phyloP scores from a whole-genome alignment of 2,113 vertebrate species.

The Cottus gobio region DNA sequence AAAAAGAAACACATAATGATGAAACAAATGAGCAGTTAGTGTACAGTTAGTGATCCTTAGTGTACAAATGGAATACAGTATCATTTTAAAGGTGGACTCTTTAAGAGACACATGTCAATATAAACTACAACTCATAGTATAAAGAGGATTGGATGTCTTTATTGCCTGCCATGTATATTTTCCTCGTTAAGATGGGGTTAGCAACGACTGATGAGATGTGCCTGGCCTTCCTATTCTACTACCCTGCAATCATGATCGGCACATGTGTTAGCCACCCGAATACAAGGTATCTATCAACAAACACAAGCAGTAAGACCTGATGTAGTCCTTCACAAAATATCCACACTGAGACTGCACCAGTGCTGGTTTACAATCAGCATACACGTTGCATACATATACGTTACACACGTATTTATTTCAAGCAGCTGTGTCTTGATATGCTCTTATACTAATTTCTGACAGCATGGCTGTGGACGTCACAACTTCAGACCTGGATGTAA shows the following conservation, averaged over 20 bases:
- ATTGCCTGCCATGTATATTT: slow-evolving; percentile 7
- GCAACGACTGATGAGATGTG: slow-evolving; percentile 88
- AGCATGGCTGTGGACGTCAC: slow-evolving; percentile 24
- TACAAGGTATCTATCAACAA: slow-evolving; percentile 51
- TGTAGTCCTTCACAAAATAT: neutral
- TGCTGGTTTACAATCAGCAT: neutral
- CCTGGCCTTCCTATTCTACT: slow-evolving; percentile 86
- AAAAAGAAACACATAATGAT: neutral
- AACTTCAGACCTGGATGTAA: slow-evolving; percentile 19
- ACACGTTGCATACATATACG: neutral
- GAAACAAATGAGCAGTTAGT: neutral
- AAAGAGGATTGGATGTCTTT: neutral
- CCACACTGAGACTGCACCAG: neutral
- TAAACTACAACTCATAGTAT: neutral
- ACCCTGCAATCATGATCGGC: slow-evolving; percentile 81
- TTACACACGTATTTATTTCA: neutral
- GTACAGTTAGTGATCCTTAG: too few relatives aligned
- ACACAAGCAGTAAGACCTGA: slow-evolving; percentile 39
- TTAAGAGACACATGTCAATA: too few relatives aligned
- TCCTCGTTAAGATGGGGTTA: slow-evolving; percentile 80
- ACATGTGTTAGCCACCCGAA: slow-evolving; percentile 81
- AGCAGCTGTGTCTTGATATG: neutral
- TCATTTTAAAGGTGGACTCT: too few relatives aligned
- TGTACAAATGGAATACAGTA: neutral
- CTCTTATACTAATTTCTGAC: neutral